Evolutionary conservation across 2,888 invertebrate species (phyloP).

Genomic region (Temnothorax ravouxi): DNA sequence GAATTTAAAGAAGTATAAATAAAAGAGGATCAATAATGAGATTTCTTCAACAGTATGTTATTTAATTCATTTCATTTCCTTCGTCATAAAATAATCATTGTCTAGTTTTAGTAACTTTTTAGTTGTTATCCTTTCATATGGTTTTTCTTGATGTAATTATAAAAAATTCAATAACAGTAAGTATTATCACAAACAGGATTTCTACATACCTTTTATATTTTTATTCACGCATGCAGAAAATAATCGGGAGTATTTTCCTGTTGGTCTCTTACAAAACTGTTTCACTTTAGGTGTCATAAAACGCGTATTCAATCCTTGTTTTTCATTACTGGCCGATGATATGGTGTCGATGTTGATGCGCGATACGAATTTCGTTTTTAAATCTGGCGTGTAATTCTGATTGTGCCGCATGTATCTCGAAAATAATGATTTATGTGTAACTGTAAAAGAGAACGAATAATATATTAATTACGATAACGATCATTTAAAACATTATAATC

Average conservation of each 20-base stretch:
- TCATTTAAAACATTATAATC: conserved; percentile 10
- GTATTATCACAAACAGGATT: background rate
- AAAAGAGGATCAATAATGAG: background rate
- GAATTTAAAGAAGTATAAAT: background rate
- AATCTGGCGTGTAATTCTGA: conserved; percentile 51
- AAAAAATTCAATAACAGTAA: background rate
- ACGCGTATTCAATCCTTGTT: conserved; percentile 36
- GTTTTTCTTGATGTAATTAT: background rate
- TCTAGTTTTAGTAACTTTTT: background rate
- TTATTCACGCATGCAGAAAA: conserved; percentile 71
- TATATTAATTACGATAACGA: background rate
- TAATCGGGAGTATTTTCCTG: conserved; percentile 77
- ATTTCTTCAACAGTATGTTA: background rate
- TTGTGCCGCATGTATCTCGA: conserved; percentile 73
- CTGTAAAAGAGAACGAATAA: conserved; percentile 64
- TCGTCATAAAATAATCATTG: background rate
- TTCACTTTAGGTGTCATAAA: conserved; percentile 58
- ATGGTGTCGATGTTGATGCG: conserved; percentile 76
- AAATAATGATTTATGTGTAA: conserved; percentile 75
- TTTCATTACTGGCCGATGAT: conserved; percentile 58
- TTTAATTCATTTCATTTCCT: background rate
- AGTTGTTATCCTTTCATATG: background rate
- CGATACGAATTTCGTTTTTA: conserved; percentile 69
- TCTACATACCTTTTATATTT: conserved; percentile 62
- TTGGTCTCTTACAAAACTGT: conserved; percentile 61